Evolutionary conservation across 1,140 invertebrate genomes (phyloP).

Genomic region (Solenopsis invicta): DNA sequence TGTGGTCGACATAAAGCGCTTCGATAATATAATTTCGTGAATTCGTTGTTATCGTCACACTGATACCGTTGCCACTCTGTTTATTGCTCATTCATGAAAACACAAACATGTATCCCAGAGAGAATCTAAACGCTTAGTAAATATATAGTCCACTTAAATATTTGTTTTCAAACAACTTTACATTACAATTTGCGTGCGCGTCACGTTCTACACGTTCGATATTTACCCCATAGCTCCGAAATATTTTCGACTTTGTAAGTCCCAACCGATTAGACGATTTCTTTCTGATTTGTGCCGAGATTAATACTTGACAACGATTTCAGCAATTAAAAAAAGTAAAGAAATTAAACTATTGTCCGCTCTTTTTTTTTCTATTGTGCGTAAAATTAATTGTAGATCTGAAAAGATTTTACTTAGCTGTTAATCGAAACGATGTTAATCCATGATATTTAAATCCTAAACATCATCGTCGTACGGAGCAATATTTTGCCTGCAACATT

Average conservation of each 20-base stretch:
- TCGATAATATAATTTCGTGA: not conserved
- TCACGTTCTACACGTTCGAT: not conserved
- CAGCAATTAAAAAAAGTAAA: not conserved
- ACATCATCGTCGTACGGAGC: not conserved
- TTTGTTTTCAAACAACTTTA: not conserved
- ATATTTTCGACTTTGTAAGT: constrained; percentile 2
- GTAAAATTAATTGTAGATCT: not conserved
- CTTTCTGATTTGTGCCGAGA: not conserved
- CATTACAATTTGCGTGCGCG: not conserved
- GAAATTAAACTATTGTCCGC: not conserved
- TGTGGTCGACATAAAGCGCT: not conserved
- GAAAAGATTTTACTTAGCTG: not conserved
- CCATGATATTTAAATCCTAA: not conserved
- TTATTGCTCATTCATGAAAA: not conserved
- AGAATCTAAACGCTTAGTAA: not conserved
- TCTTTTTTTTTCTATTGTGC: not conserved
- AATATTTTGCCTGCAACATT: not conserved
- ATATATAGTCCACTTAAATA: not conserved
- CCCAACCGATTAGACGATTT: not conserved
- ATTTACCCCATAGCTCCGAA: not conserved
- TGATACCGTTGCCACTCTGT: not conserved
- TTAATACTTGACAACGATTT: not conserved
- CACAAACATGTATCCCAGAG: not conserved
- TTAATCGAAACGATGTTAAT: not conserved
- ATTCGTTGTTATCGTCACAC: not conserved